These are phyloP conservation scores for Heliocidaris tuberculata DNA, from an alignment of 35 echinoderm and acorn worm genomes.

Conservation along the genomic window DNA sequence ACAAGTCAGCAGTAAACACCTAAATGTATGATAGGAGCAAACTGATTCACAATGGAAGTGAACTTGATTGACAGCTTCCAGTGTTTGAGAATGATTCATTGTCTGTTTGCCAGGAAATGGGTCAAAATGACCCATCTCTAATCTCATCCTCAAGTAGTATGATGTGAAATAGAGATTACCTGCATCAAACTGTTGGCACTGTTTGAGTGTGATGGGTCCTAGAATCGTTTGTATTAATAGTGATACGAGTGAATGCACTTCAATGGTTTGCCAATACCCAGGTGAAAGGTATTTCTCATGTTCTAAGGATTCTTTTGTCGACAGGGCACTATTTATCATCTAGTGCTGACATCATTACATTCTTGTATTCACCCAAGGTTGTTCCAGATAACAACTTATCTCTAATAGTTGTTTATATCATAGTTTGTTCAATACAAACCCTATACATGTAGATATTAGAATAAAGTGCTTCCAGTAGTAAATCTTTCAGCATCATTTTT, in stretches of 20 bases:
- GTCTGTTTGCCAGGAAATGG: neutral
- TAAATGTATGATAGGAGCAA: no score
- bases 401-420: no score
- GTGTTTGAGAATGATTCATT: neutral
- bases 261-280: neutral
- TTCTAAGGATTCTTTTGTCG: neutral
- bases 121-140: neutral
- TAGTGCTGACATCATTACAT: no score
- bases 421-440: no score
- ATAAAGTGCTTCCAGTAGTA: no score
- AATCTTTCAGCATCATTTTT: no score
- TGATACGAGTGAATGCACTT: neutral
- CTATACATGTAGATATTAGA: no score
- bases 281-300: neutral
- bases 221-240: neutral
- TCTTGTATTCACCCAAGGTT: no score
- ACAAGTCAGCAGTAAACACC: no score
- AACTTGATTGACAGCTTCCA: neutral
- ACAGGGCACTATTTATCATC: no score
- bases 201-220: neutral
- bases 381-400: no score
- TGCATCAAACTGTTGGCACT: neutral
- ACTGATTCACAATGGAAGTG: no score
- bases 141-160: neutral
- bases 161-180: neutral